Evolutionary conservation across 1,140 invertebrate species (phyloP).

Genomic region (Conus ventricosus): DNA sequence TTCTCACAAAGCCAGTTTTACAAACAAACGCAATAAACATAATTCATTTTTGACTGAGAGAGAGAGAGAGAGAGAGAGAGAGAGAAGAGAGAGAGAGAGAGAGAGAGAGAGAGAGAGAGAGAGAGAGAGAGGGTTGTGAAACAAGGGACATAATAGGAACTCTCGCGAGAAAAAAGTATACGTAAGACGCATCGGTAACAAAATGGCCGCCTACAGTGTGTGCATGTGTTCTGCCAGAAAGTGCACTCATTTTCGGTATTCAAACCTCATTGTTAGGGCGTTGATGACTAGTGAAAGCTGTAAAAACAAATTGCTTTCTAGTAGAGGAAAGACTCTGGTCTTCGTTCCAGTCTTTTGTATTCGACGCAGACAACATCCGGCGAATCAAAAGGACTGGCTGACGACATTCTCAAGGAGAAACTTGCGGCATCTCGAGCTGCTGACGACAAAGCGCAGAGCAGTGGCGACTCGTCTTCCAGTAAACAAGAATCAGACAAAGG

Average conservation of each 20-base stretch:
- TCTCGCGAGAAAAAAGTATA: not conserved
- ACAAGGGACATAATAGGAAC: slow-evolving; percentile 21
- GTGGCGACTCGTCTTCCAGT: slow-evolving; percentile 21
- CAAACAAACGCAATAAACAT: no score
- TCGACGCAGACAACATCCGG: slow-evolving; percentile 22
- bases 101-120: not conserved
- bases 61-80: not conserved
- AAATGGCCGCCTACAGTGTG: slow-evolving; percentile 45
- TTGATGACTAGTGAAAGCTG: not conserved
- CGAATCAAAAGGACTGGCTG: slow-evolving; percentile 29
- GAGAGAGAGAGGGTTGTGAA: not conserved
- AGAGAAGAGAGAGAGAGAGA: not conserved
- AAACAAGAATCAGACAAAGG: slow-evolving; percentile 20
- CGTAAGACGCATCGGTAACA: not conserved
- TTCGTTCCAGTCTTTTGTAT: not conserved
- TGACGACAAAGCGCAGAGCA: not conserved
- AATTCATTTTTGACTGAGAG: not conserved
- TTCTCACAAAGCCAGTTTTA: no score
- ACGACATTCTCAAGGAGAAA: slow-evolving; percentile 41
- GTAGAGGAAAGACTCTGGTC: slow-evolving; percentile 7
- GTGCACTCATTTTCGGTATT: slow-evolving; percentile 18
- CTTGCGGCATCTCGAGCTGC: not conserved
- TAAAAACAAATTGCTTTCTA: not conserved
- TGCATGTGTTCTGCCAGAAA: slow-evolving; percentile 40
- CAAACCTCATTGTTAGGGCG: slow-evolving; percentile 7